A percentile compares a stretch with the other conserved stretches of the same genome.
Evolutionary conservation across 2,113 vertebrate species (phyloP).

Genomic region (Ancistrus triradiatus): DNA sequence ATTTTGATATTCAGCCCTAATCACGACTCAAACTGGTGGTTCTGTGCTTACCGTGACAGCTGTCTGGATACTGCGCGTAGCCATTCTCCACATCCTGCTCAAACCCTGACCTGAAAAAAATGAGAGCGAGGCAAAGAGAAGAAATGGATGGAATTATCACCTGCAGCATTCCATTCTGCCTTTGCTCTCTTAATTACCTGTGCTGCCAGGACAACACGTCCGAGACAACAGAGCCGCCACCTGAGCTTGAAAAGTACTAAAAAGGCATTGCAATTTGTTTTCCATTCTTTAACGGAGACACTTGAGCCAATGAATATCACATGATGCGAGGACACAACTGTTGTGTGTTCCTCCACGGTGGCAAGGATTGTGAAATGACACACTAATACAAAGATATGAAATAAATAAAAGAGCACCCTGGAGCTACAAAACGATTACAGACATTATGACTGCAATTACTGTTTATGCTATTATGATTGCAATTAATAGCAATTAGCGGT

Average conservation of each 20-base stretch:
- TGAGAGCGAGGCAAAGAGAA: slow-evolving; percentile 16
- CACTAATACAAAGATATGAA: not conserved
- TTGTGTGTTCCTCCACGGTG: not conserved
- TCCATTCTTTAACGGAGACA: slow-evolving; percentile 21
- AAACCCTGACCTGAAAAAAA: slow-evolving; percentile 64
- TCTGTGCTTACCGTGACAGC: slow-evolving; percentile 76
- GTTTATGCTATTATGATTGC: slow-evolving; percentile 2
- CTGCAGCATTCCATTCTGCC: slow-evolving; percentile 30
- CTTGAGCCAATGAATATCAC: not conserved
- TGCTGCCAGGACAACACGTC: slow-evolving; percentile 32
- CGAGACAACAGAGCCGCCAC: slow-evolving; percentile 26
- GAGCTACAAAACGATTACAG: not conserved
- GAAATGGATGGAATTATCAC: slow-evolving; percentile 28
- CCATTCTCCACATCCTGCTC: slow-evolving; percentile 73
- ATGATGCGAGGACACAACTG: too few relatives aligned
- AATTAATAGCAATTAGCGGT: slow-evolving; percentile 26
- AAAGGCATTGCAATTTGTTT: slow-evolving; percentile 39
- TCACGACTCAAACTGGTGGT: not conserved
- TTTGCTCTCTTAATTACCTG: slow-evolving; percentile 37
- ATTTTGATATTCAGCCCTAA: too few relatives aligned
- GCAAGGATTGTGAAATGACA: not conserved
- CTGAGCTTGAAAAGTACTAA: slow-evolving; percentile 33
- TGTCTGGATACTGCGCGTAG: slow-evolving; percentile 58
- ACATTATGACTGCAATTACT: slow-evolving; percentile 19
- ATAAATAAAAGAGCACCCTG: not conserved